Conservation (phyloP, 2,797 vertebrate genomes). For the Mallotus villosus region DNA sequence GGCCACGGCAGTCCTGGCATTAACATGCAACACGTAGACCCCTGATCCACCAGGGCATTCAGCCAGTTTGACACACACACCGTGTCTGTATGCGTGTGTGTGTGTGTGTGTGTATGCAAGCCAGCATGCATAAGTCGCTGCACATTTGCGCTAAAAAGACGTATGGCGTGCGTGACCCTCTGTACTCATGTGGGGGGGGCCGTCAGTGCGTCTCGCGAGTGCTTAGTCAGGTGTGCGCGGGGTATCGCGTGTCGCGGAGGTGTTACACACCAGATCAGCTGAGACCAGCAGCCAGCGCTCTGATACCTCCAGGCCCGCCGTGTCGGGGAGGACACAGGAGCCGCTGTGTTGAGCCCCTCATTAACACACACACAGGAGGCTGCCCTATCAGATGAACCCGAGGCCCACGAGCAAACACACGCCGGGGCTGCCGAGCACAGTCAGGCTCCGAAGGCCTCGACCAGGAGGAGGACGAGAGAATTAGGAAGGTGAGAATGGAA, state of each 20-base stretch:
- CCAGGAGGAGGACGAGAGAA: constrained; percentile 1
- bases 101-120: background rate
- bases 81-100: constrained; percentile 3
- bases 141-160: too few species aligned
- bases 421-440: background rate
- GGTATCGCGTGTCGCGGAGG: background rate
- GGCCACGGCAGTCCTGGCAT: background rate
- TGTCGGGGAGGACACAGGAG: constrained; percentile 19
- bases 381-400: constrained; percentile 31
- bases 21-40: constrained; percentile 18
- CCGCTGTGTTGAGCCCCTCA: constrained; percentile 14
- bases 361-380: constrained; percentile 14
- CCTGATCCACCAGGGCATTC: constrained; percentile 11
- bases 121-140: too few species aligned
- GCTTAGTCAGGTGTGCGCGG: background rate
- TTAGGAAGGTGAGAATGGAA: constrained; percentile 13
- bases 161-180: too few species aligned
- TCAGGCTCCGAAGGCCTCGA: too few species aligned
- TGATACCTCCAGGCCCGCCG: constrained; percentile 1
- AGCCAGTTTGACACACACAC: constrained; percentile 10
- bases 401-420: constrained; percentile 23
- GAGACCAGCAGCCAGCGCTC: background rate
- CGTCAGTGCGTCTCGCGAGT: too few species aligned
- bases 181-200: too few species aligned
- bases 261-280: constrained; percentile 9